A percentile compares a stretch with the other conserved stretches of the same genome.
Conservation (phyloP, 1,140 invertebrate species). For the Eumaeus atala region DNA sequence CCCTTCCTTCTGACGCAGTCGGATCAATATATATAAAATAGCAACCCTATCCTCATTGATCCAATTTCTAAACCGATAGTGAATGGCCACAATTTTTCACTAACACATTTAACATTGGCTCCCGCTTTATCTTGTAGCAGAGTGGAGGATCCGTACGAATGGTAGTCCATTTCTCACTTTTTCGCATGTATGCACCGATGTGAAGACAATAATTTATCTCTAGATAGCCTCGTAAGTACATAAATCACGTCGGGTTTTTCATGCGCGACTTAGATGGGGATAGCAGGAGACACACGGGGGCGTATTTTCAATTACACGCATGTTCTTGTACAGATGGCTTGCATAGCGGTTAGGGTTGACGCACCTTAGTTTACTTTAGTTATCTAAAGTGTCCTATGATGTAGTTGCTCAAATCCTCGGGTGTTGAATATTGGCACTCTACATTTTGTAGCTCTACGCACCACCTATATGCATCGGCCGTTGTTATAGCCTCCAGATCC, state of each 20-base stretch:
- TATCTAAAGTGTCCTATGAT: background rate
- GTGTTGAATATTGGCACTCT: too few relatives aligned
- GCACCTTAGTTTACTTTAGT: too few relatives aligned
- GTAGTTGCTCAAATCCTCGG: too few relatives aligned
- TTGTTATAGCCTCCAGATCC: too few relatives aligned
- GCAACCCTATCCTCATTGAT: background rate
- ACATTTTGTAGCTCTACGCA: too few relatives aligned
- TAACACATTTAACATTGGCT: conserved; percentile 15
- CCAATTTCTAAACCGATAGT: conserved; percentile 1
- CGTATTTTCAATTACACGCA: background rate
- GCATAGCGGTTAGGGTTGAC: too few relatives aligned
- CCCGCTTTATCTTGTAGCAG: conserved; percentile 14
- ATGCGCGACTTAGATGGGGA: conserved; percentile 24
- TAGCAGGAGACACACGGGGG: conserved; percentile 11
- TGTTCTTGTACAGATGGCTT: too few relatives aligned
- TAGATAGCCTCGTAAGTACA: conserved; percentile 40
- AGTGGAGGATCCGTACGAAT: conserved; percentile 20
- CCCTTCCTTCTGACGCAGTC: too few relatives aligned
- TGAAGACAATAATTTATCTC: conserved; percentile 49
- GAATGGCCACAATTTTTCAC: conserved; percentile 13
- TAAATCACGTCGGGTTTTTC: conserved; percentile 50
- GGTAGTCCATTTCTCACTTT: conserved; percentile 40
- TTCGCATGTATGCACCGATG: conserved; percentile 46
- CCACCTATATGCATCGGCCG: too few relatives aligned
- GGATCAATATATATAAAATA: too few relatives aligned